Evolutionary conservation across 2,113 vertebrate species (phyloP).

Genomic region (Gambusia holbrooki): DNA sequence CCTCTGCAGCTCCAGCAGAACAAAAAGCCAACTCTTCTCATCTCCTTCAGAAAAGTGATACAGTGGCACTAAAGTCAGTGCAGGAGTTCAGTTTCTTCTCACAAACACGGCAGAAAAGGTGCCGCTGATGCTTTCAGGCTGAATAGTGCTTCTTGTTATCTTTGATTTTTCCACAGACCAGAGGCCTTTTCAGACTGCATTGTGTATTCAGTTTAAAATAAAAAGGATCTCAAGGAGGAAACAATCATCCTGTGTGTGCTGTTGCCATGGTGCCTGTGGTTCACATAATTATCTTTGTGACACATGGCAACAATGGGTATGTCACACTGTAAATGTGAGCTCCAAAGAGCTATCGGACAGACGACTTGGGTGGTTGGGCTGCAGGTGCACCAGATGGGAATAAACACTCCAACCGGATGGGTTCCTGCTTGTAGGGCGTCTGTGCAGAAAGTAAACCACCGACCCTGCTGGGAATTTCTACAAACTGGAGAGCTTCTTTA

Average conservation of each 20-base stretch:
- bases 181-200: conserved; percentile 40
- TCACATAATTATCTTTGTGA: conserved; percentile 26
- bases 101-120: not conserved
- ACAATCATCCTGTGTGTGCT: conserved; percentile 50
- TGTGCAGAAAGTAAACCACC: not conserved
- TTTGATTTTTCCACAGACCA: conserved; percentile 20
- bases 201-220: conserved; percentile 23
- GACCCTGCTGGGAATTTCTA: not conserved
- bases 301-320: not conserved
- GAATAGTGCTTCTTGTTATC: not conserved
- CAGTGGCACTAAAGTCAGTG: conserved; percentile 52
- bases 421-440: too few species aligned
- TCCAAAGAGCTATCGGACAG: not conserved
- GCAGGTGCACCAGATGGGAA: not conserved
- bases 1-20: conserved; percentile 40
- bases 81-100: conserved; percentile 20
- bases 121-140: conserved; percentile 37
- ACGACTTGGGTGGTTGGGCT: not conserved
- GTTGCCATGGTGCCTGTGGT: conserved; percentile 62
- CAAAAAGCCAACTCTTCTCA: conserved; percentile 29
- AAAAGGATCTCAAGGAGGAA: conserved; percentile 37
- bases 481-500: not conserved
- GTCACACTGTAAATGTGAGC: not conserved
- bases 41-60: conserved; percentile 41
- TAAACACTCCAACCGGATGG: too few species aligned